A percentile compares a stretch with the other conserved stretches of the same genome.
phyloP scores from a whole-genome alignment of 2,888 invertebrate species.

The Drosophila multiciliata region DNA sequence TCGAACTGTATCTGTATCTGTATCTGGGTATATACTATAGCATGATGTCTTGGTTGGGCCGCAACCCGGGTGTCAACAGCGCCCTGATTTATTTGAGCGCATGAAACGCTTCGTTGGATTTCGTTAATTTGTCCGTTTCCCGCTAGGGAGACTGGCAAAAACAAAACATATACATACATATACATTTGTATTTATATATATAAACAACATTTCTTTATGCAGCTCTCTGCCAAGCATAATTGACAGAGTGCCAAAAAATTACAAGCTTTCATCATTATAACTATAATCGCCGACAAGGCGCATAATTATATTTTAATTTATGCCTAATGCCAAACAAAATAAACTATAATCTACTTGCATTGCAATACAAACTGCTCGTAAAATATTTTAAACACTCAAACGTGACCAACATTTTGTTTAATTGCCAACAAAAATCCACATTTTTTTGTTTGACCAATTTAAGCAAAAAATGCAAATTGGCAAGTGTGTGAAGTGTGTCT shows the following conservation, averaged over 20 bases:
- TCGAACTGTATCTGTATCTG: slow-evolving; percentile 14
- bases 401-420: slow-evolving; percentile 63
- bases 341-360: slow-evolving; percentile 44
- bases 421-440: slow-evolving; percentile 32
- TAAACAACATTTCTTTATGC: slow-evolving; percentile 22
- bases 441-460: slow-evolving; percentile 53
- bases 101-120: slow-evolving; percentile 84
- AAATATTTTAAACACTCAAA: slow-evolving; percentile 66
- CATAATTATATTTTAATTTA: slow-evolving; percentile 79
- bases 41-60: slow-evolving; percentile 37
- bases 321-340: slow-evolving; percentile 39
- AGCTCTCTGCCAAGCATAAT: slow-evolving; percentile 43
- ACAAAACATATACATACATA: slow-evolving; percentile 2
- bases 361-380: slow-evolving; percentile 56
- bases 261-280: slow-evolving; percentile 64
- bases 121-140: slow-evolving; percentile 84
- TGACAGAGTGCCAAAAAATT: slow-evolving; percentile 50
- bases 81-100: slow-evolving; percentile 84
- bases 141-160: slow-evolving; percentile 55
- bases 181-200: not conserved
- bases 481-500: slow-evolving; percentile 40
- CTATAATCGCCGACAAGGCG: slow-evolving; percentile 70
- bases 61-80: slow-evolving; percentile 83
- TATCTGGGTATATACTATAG: slow-evolving; percentile 29
- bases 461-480: slow-evolving; percentile 56